Evolutionary conservation across 2,113 vertebrate genomes (phyloP), one percentile per base, ranked within the genome.

Genomic region (Irena cyanogastra): DNA sequence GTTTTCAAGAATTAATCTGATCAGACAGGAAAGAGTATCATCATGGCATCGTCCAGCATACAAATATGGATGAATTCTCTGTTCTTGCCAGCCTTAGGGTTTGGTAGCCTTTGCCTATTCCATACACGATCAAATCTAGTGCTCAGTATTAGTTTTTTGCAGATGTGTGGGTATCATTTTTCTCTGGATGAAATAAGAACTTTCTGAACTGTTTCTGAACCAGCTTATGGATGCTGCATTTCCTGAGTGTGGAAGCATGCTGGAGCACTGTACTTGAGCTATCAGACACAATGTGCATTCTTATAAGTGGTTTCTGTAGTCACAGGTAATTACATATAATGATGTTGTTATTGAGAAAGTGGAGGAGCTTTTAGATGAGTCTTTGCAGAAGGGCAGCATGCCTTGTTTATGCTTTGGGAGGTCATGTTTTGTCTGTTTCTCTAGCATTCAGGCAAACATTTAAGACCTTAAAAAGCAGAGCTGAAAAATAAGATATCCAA

Each of bases 201-300:
- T n/a, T n/a, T n/a, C n/a, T n/a, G n/a, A n/a, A n/a, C n/a, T n/a
- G 16, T 75, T 95, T 61, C 52, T 33, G 54, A 66, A 39, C 23
- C 28, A 72, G 27, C 24, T 13, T 33, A 27, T 19, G 13, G 12
- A n/a, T 68, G 27, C 57, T 64, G 7, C 33, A 6, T 0, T 35
- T 64, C 57, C n/a, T 64, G 30, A 56, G 22, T 0, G 2, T 53
- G 49, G 24, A 5, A 8, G 13, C 2, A 0, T 70, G 31, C 26
- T 91, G n/a, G 53, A 78, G 28, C 28, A 16, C 26, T 23, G 5
- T 41, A 14, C 23, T 50, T 20, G 39, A 72, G 33, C 47, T 66
- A 0, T 5, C 69, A n/a, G 74, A 44, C 27, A 26, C 4, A 13
- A 9, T 2, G 1, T 42, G 13, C 11, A 1, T 16, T 45, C 50